Evolutionary conservation across 1,140 invertebrate genomes (phyloP).

Genomic region (Eufriesea mexicana): DNA sequence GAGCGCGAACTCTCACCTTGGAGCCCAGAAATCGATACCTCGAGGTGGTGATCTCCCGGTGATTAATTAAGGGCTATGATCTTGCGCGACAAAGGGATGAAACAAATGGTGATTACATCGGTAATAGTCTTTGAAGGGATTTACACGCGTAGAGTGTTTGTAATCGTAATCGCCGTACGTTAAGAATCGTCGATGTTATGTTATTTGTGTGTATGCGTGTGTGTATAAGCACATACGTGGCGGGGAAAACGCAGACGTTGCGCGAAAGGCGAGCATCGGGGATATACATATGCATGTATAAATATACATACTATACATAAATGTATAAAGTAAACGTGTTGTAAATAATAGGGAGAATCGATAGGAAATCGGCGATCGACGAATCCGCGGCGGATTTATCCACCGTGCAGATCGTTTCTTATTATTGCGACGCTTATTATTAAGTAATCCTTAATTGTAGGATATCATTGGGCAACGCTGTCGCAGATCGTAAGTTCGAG

Average conservation of each 20-base stretch:
- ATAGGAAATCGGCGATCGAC: slow-evolving; percentile 26
- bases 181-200: slow-evolving; percentile 38
- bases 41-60: slow-evolving; percentile 26
- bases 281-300: slow-evolving; percentile 54
- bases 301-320: slow-evolving; percentile 61
- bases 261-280: neutral
- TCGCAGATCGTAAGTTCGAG: neutral
- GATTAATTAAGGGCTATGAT: slow-evolving; percentile 68
- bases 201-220: slow-evolving; percentile 1
- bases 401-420: slow-evolving; percentile 53
- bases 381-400: slow-evolving; percentile 27
- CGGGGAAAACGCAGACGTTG: neutral
- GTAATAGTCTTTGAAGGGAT: slow-evolving; percentile 34
- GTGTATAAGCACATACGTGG: neutral
- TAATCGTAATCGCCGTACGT: slow-evolving; percentile 31
- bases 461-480: neutral
- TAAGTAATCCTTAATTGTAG: slow-evolving; percentile 34
- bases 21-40: neutral
- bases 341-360: slow-evolving; percentile 72
- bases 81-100: neutral
- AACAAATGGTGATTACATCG: slow-evolving; percentile 33
- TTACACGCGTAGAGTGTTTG: slow-evolving; percentile 48
- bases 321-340: slow-evolving; percentile 69
- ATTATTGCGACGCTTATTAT: slow-evolving; percentile 34
- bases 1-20: neutral